Conservation (phyloP, 2,797 vertebrate genomes). For the Pangasius macronema region DNA sequence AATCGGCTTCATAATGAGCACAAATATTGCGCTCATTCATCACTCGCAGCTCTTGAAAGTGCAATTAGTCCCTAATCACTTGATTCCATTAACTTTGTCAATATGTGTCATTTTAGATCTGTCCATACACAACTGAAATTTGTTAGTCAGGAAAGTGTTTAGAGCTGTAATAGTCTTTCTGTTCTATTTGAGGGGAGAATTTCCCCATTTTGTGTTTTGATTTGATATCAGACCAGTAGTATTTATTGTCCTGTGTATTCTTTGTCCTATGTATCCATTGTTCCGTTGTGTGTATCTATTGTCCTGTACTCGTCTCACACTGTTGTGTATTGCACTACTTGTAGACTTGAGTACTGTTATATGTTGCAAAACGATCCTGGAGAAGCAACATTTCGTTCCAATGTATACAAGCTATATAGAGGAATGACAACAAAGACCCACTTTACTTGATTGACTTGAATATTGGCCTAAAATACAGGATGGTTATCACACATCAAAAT, state of each 20-base stretch:
- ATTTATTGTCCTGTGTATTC: too few relatives aligned
- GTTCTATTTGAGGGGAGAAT: neutral
- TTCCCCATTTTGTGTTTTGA: neutral
- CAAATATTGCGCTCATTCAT: conserved; percentile 69
- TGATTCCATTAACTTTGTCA: conserved; percentile 34
- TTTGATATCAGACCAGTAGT: neutral
- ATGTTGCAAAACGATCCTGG: too few relatives aligned
- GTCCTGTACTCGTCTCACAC: too few relatives aligned
- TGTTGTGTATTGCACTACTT: too few relatives aligned
- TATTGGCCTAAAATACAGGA: neutral
- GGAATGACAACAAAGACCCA: too few relatives aligned
- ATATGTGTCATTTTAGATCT: conserved; percentile 31
- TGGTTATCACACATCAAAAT: neutral
- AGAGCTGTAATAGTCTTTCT: conserved; percentile 38
- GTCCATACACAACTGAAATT: conserved; percentile 36
- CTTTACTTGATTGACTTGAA: too few relatives aligned
- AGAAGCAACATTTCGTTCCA: too few relatives aligned
- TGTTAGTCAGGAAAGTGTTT: conserved; percentile 38
- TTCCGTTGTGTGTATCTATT: too few relatives aligned
- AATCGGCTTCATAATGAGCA: conserved; percentile 59
- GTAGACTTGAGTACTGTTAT: too few relatives aligned
- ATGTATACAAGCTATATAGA: too few relatives aligned
- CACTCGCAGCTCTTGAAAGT: conserved; percentile 51
- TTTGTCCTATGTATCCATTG: too few relatives aligned
- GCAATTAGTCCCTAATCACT: conserved; percentile 36